Evolutionary conservation across 2,888 invertebrate species (phyloP), one percentile per base, ranked within the genome.

Genomic region (Cryptus armator): DNA sequence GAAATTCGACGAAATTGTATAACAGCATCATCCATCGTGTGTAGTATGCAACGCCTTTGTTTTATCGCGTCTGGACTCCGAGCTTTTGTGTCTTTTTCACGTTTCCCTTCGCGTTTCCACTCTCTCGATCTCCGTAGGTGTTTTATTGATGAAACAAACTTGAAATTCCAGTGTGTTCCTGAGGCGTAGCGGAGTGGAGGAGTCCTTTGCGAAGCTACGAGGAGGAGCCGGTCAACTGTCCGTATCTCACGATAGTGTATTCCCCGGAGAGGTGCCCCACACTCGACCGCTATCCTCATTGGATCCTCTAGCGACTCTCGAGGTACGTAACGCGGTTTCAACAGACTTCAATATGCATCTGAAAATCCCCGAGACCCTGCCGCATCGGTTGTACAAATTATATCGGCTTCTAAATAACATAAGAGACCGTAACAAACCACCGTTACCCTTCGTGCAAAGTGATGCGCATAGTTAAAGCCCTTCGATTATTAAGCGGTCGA

Each of bases 211-310:
- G 46, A 92, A 93, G 81, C 90, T 92, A 51, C 92, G 93, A 19
- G 91, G 94, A 56, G 95, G 95, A 71, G 91, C 92, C 48, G 93
- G 94, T 59, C 96, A 96, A 79, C 95, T 98, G 89, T 98, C 98
- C 86, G 97, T 98, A 90, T 98, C 98, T 29, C 98, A 98, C 94
- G 98, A 98, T 95, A 98, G 98, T 88, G 97, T 98, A 90, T 98
- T 98, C 95, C 97, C 98, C 77, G 97, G 97, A 81, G 96, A 96
- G 85, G 93, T 92, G 70, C 91, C 92, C 48, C 91, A 92, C 70
- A 91, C 92, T 76, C 91, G 93, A 48, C 92, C 93, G 10, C 90
- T 93, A 62, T 92, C 93, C 64, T 92, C 92, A 76, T 87, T 93
- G 87, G 92, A 93, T 87, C 90, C 91, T 71, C 88, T 92, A 79